Percentiles rank a stretch among this genome's conserved stretches.
Evolutionary conservation across 2,113 vertebrate species (phyloP).

Genomic region (Campylomormyrus tamandua): DNA sequence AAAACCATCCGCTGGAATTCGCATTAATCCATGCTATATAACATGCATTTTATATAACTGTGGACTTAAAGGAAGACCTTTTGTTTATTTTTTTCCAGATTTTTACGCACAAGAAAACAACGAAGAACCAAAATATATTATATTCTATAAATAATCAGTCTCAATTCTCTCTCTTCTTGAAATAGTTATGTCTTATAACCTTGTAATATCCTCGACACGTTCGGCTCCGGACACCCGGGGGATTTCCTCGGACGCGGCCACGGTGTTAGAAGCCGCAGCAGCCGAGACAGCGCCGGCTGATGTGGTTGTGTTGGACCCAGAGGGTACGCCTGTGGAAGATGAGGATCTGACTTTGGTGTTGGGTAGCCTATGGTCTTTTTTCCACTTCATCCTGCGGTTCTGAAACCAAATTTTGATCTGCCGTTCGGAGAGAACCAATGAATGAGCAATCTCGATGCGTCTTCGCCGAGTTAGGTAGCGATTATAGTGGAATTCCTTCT

Average conservation of each 20-base stretch:
- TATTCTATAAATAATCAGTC: conserved; percentile 69
- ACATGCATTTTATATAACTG: conserved; percentile 57
- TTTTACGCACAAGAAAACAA: conserved; percentile 49
- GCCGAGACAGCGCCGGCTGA: conserved; percentile 24
- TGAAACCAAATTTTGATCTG: conserved; percentile 87
- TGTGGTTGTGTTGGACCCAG: conserved; percentile 26
- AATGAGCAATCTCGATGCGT: conserved; percentile 77
- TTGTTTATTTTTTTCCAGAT: conserved; percentile 19
- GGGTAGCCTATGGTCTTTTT: conserved; percentile 77
- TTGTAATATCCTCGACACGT: conserved; percentile 70
- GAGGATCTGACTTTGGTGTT: conserved; percentile 75
- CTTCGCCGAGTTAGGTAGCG: conserved; percentile 77
- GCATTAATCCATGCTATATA: conserved; percentile 58
- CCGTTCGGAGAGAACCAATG: conserved; percentile 74
- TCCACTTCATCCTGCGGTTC: conserved; percentile 80
- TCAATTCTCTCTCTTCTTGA: conserved; percentile 23
- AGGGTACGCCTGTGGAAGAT: conserved; percentile 35
- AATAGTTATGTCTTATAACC: conserved; percentile 66
- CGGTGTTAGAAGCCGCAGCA: conserved; percentile 30
- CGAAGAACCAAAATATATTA: conserved; percentile 61
- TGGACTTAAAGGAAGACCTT: conserved; percentile 35
- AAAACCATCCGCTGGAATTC: conserved; percentile 53
- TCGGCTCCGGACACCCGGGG: conserved; percentile 59
- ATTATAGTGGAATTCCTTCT: conserved; percentile 81
- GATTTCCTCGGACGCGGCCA: conserved; percentile 47